Conservation (phyloP, 2,797 vertebrate species). For the Alosa sapidissima region DNA sequence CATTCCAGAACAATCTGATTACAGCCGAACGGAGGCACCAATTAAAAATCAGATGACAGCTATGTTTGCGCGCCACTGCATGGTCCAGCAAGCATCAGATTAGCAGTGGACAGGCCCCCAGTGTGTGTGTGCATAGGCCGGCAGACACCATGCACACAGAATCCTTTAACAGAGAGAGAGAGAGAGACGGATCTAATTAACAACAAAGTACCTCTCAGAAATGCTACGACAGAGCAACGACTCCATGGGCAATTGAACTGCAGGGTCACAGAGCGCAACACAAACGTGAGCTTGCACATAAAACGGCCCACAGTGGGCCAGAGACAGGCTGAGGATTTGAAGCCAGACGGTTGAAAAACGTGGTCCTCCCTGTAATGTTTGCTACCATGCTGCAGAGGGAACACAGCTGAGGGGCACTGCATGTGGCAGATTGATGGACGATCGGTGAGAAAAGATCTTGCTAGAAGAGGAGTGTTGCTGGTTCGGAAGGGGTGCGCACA, state of each 20-base stretch:
- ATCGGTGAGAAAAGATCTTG: background rate
- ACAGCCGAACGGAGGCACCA: constrained; percentile 42
- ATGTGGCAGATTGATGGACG: background rate
- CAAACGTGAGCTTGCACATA: background rate
- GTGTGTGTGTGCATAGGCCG: background rate
- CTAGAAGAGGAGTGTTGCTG: background rate
- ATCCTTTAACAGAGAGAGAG: background rate
- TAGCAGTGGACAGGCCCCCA: constrained; percentile 10
- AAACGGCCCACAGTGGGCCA: too few relatives aligned
- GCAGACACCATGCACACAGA: background rate
- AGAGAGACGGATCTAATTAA: background rate
- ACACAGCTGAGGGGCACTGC: background rate
- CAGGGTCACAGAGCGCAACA: background rate
- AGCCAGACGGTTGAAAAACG: background rate
- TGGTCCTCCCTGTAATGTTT: too few relatives aligned
- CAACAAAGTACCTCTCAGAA: background rate
- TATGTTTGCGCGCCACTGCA: constrained; percentile 18
- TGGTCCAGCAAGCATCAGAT: constrained; percentile 23
- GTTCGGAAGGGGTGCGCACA: background rate
- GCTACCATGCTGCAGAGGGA: too few relatives aligned
- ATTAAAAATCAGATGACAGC: constrained; percentile 57
- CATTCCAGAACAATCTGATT: constrained; percentile 55
- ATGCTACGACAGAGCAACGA: background rate
- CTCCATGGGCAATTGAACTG: background rate
- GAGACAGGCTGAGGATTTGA: background rate